Base-by-base conservation (phyloP, 2,888 invertebrate species). In the Troides oblongomaculatus region DNA sequence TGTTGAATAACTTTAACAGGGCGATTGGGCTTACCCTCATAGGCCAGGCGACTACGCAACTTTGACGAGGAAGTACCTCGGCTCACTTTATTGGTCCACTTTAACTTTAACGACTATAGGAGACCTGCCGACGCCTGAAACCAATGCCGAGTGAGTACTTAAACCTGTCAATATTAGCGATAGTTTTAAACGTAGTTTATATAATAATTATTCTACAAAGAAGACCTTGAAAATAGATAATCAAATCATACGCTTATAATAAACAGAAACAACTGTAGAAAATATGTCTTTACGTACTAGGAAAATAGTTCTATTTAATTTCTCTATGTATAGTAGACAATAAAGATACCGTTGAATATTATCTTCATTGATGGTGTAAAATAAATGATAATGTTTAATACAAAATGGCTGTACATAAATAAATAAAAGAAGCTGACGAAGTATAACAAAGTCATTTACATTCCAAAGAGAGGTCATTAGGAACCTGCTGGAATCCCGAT, bases 31-130 rank as follows among this genome's bases (percentile, higher is more conserved):
- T 7, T 97, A 97, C 88, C 97, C 97, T 0, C 96, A 97, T 86
- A 93, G 97, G 76, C 96, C 96, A 61, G 97, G 97, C 5, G 97
- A 97, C 85, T 98, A 97, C 88, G 96, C 97, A 1, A 97, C 97
- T 0, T 93, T 99, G 70, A 97, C 97, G 10, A 94, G 98, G 79
- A 98, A 98, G 89, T 99, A 99, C 88, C 94, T 99, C 67, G 98
- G 97, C 60, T 99, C 98, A 6, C 93, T 99, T 62, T 99, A 99
- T 91, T 99, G 99, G 99, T 98, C 99, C 4, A 99, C 98, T 0
- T 93, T 99, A 73, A 99, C 99, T 0, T 93, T 99, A 71, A 99
- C 99, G 57, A 99, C 99, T 59, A 99, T 99, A 74, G 99, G 99
- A 30, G 99, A 99, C 87, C 94, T 99, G 74, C 98, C 98, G 1